Conservation (phyloP, 2,888 invertebrate species). For the Penaeus monodon region DNA sequence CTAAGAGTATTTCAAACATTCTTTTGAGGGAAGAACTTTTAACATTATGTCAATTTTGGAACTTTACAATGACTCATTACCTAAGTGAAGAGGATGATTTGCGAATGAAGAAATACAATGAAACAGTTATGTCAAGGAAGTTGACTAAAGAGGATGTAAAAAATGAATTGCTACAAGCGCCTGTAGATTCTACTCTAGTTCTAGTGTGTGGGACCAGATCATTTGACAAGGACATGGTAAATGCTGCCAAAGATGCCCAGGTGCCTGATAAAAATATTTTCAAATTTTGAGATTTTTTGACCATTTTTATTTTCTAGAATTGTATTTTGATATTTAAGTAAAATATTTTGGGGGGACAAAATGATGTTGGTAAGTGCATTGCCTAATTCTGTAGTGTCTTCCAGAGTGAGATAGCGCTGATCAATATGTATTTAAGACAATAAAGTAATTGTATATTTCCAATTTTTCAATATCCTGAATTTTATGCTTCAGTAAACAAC, state of each 20-base stretch:
- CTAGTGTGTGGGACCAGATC: conserved; percentile 77
- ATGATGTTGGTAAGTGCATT: too few species aligned
- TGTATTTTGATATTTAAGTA: too few species aligned
- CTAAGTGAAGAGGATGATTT: conserved; percentile 70
- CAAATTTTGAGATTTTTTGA: conserved; percentile 42
- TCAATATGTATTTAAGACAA: too few species aligned
- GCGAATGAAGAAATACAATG: conserved; percentile 72
- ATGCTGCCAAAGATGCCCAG: conserved; percentile 51
- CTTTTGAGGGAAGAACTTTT: conserved; percentile 77
- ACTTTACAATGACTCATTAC: conserved; percentile 79
- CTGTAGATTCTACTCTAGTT: conserved; percentile 70
- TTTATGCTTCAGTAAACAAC: too few species aligned
- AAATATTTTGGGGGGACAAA: too few species aligned
- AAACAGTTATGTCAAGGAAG: conserved; percentile 72
- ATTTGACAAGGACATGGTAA: conserved; percentile 74
- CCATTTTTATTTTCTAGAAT: too few species aligned
- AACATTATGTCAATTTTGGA: conserved; percentile 78
- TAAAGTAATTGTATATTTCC: too few species aligned
- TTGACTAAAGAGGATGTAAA: conserved; percentile 70
- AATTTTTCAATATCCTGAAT: too few species aligned
- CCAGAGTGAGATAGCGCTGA: too few species aligned
- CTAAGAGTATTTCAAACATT: conserved; percentile 74
- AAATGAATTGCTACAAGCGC: conserved; percentile 69
- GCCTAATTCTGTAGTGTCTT: too few species aligned
- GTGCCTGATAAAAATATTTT: conserved; percentile 48